A percentile compares a stretch with the other conserved stretches of the same genome.
phyloP scores from a whole-genome alignment of 1,140 invertebrate genomes.

The Zaprionus capensis region DNA sequence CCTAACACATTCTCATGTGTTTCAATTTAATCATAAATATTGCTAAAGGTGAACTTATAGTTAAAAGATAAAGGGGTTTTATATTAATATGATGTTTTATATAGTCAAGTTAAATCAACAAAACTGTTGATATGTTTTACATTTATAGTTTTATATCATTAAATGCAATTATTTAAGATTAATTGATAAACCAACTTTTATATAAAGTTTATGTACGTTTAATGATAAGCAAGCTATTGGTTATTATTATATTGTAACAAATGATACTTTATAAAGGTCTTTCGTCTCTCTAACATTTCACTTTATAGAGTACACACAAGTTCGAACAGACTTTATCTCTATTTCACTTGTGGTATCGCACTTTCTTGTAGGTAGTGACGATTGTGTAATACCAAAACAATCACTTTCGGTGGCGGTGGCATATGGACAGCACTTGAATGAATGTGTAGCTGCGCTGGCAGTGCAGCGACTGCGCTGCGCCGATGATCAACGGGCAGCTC shows the following conservation, averaged over 20 bases:
- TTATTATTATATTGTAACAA: neutral
- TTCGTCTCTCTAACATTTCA: neutral
- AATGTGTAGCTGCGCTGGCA: slow-evolving; percentile 27
- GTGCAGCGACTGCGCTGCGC: slow-evolving; percentile 20
- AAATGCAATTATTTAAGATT: too few relatives aligned
- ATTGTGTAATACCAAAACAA: slow-evolving; percentile 58
- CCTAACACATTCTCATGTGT: too few relatives aligned
- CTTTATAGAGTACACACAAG: slow-evolving; percentile 13
- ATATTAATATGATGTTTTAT: too few relatives aligned
- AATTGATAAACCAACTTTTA: too few relatives aligned
- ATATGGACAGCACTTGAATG: slow-evolving; percentile 51
- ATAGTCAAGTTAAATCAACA: too few relatives aligned
- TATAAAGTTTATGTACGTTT: too few relatives aligned
- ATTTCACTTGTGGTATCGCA: slow-evolving; percentile 5
- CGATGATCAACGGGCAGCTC: slow-evolving; percentile 39
- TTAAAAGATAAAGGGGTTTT: neutral
- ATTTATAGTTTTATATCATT: neutral
- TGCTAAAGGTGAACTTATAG: neutral
- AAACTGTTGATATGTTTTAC: neutral
- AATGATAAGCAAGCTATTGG: too few relatives aligned
- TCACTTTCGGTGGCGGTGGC: slow-evolving; percentile 45
- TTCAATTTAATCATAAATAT: too few relatives aligned
- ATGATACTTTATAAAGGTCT: neutral
- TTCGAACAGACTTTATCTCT: slow-evolving; percentile 8
- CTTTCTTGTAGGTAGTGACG: slow-evolving; percentile 42